Evolutionary conservation across 2,113 vertebrate genomes (phyloP).

Genomic region (Prunella fulvescens): DNA sequence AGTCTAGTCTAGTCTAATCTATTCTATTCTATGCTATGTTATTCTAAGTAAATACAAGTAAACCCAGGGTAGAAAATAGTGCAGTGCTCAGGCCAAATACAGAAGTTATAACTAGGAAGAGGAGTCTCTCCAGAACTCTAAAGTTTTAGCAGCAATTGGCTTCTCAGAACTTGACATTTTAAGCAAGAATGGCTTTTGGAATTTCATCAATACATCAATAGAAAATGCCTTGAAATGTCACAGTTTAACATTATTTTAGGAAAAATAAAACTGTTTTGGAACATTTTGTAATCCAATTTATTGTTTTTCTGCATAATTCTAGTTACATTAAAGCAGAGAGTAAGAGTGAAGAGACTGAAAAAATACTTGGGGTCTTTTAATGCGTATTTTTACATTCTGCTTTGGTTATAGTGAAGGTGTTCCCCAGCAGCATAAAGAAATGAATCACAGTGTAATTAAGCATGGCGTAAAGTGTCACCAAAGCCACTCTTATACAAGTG

Average conservation of each 20-base stretch:
- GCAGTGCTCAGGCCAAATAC: neutral
- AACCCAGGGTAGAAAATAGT: neutral
- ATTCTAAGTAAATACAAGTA: neutral
- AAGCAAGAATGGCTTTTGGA: neutral
- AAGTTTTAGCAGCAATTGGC: neutral
- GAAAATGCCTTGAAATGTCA: neutral
- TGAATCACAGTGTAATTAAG: neutral
- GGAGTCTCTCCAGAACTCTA: neutral
- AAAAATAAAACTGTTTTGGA: neutral
- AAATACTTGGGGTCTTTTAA: neutral
- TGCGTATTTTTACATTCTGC: neutral
- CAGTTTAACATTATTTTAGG: neutral
- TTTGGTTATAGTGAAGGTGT: neutral
- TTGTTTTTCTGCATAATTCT: neutral
- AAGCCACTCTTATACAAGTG: slow-evolving; percentile 19
- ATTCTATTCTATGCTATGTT: neutral
- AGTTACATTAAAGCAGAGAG: neutral
- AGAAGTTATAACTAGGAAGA: neutral
- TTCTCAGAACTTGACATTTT: neutral
- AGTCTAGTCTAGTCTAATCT: neutral
- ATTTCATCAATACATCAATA: neutral
- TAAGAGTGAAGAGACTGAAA: neutral
- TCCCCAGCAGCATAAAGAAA: neutral
- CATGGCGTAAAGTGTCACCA: slow-evolving; percentile 5
- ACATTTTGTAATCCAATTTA: neutral